A percentile compares a stretch with the other conserved stretches of the same genome.
Evolutionary conservation across 2,888 invertebrate species (phyloP).

Genomic region (Caenorhabditis angaria): DNA sequence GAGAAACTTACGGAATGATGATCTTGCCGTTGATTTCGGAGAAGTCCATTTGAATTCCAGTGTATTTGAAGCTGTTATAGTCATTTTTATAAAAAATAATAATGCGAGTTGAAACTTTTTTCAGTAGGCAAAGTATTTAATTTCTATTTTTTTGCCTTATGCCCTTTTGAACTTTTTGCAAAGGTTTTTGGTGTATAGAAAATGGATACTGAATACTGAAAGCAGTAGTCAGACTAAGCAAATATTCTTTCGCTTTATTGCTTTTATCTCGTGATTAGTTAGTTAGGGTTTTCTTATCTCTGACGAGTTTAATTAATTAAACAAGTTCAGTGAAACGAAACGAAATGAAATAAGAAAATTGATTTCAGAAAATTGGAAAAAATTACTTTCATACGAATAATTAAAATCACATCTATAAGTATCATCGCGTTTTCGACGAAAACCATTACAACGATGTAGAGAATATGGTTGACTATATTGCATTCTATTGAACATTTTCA

Average conservation of each 20-base stretch:
- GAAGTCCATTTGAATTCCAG: constrained; percentile 48
- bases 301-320: too few relatives aligned
- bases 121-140: not conserved
- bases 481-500: not conserved
- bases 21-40: constrained; percentile 32
- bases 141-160: not conserved
- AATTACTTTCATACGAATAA: not conserved
- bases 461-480: constrained; percentile 4
- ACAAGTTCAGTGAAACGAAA: too few relatives aligned
- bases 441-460: constrained; percentile 22
- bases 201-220: not conserved
- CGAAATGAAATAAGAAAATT: too few relatives aligned
- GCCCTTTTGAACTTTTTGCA: not conserved
- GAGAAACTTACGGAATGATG: constrained; percentile 32
- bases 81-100: constrained; percentile 26
- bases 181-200: not conserved
- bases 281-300: too few relatives aligned
- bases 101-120: not conserved
- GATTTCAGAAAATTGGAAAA: too few relatives aligned
- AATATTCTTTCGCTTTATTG: not conserved
- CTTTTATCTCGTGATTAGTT: not conserved
- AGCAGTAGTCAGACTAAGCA: not conserved
- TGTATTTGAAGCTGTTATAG: constrained; percentile 41
- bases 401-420: not conserved
- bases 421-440: constrained; percentile 24